Base-by-base conservation (phyloP, 2,888 invertebrate species). In the Meloe dianella region DNA sequence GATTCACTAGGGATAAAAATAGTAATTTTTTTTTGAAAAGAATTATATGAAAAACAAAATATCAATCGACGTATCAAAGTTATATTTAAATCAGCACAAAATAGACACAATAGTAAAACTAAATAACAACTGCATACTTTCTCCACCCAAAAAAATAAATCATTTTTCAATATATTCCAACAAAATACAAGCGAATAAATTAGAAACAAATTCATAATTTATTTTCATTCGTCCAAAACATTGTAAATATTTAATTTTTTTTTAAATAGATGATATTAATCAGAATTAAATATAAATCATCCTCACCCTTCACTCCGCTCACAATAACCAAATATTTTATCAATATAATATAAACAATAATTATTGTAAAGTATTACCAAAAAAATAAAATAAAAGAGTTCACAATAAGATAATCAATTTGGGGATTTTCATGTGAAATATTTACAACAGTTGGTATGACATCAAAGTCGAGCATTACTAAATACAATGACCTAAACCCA, bases 391-490 rank as follows among this genome's bases (percentile, higher is more conserved):
- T 14, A 38, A 14, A 38, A 38, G 6, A 38, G 14, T 20, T 1
- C 12, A 38, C 14, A 38, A 38, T 38, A 38, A 38, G 38, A 38
- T 38, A 14, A 38, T 38, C 38, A 38, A 51, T 51, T 51, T 51
- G 51, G 51, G 51, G 51, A 51, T 51, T 51, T 51, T 51, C 51
- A 51, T 51, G 51, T 51, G 22, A 51, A 51, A 22, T 22, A 17
- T 38, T 51, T 51, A 51, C 12, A 51, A 51, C 51, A 51, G 51
- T 51, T 51, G 51, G 51, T 51, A 51, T 51, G 51, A 51, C 51
- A 51, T 51, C 17, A 51, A 51, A 51, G 22, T 51, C 51, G 51
- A 51, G 51, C 51, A 51, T 51, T 51, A 51, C 22, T 51, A 51
- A 22, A 22, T 51, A 51, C 51, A 51, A 17, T 51, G 51, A 51